Evolutionary conservation across 2,888 invertebrate genomes (phyloP).

Genomic region (Neoaliturus tenellus): DNA sequence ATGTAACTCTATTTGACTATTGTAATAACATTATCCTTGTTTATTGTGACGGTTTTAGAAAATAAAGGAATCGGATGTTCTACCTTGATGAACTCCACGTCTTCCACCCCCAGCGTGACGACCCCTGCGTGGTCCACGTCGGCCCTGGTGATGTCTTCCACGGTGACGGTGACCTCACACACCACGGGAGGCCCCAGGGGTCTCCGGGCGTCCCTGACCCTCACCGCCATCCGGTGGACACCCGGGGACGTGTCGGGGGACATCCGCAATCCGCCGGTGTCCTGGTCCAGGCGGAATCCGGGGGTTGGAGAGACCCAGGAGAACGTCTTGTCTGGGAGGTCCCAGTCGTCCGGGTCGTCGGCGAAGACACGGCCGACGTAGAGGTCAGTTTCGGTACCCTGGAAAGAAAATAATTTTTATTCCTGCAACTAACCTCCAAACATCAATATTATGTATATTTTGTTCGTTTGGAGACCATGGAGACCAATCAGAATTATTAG

Average conservation of each 20-base stretch:
- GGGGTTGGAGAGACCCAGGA: neutral
- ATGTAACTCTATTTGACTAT: too few species aligned
- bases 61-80: too few species aligned
- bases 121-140: constrained; percentile 96
- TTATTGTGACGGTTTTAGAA: too few species aligned
- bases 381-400: constrained; percentile 9
- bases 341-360: constrained; percentile 47
- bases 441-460: too few species aligned
- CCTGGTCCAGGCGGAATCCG: constrained; percentile 21
- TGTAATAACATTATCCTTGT: too few species aligned
- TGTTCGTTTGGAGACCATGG: too few species aligned
- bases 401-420: too few species aligned
- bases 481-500: too few species aligned
- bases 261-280: constrained; percentile 1
- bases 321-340: constrained; percentile 33
- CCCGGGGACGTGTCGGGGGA: neutral
- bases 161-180: constrained; percentile 90
- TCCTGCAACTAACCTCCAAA: too few species aligned
- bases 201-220: constrained; percentile 71
- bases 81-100: constrained; percentile 91
- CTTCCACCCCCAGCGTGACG: constrained; percentile 88
- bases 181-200: constrained; percentile 91
- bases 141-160: constrained; percentile 92
- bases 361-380: constrained; percentile 20
- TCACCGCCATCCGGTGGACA: neutral